phyloP scores from a whole-genome alignment of 2,113 vertebrate genomes.

The Clupea harengus region DNA sequence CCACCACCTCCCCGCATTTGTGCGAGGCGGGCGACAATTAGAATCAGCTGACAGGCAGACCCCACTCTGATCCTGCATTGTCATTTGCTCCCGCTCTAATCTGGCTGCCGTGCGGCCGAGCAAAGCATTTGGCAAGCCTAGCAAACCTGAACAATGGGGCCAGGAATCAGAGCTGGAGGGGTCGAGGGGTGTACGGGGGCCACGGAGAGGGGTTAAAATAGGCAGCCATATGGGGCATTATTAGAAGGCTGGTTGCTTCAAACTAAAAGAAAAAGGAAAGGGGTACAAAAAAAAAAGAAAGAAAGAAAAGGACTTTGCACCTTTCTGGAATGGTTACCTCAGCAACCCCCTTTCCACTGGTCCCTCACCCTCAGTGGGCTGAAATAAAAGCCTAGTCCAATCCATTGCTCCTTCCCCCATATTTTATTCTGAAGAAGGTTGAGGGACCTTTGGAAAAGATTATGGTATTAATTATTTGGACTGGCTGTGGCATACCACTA shows the following conservation, averaged over 20 bases:
- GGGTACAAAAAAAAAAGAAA: not conserved
- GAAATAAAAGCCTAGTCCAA: not conserved
- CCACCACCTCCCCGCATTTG: conserved; percentile 55
- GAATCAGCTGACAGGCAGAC: conserved; percentile 71
- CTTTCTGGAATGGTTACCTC: conserved; percentile 54
- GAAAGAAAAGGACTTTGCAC: conserved; percentile 40
- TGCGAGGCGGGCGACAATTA: conserved; percentile 67
- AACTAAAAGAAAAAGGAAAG: conserved; percentile 33
- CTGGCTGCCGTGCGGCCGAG: conserved; percentile 71
- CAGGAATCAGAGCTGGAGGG: conserved; percentile 49
- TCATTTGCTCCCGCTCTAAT: conserved; percentile 78
- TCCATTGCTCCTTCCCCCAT: conserved; percentile 46
- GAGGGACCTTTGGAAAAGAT: conserved; percentile 60
- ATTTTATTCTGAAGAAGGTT: not conserved
- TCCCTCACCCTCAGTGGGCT: not conserved
- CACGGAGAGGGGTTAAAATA: conserved; percentile 52
- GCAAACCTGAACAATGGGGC: conserved; percentile 75
- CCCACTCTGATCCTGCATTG: conserved; percentile 73
- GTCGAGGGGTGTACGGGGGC: conserved; percentile 20
- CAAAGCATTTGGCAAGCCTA: conserved; percentile 77
- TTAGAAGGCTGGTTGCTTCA: conserved; percentile 43
- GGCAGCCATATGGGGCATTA: conserved; percentile 58
- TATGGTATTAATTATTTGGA: conserved; percentile 61
- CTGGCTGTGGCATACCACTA: conserved; percentile 49
- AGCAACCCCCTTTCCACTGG: conserved; percentile 51